Percentiles rank a stretch among this genome's conserved stretches.
Conservation (phyloP, 2,888 invertebrate species). For the Lithophane leautieri region DNA sequence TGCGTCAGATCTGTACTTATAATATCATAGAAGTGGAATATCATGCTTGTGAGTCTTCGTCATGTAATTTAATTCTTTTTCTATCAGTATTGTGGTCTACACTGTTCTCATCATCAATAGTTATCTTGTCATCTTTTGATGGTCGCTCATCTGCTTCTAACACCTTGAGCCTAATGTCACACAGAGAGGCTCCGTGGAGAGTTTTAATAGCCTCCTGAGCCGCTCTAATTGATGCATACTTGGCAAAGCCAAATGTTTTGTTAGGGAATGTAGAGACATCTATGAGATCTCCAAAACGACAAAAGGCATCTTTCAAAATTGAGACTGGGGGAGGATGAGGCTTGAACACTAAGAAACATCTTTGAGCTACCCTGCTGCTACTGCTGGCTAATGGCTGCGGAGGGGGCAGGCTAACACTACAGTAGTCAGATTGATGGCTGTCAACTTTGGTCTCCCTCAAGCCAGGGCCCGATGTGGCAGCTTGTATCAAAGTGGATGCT, state of each 20-base stretch:
- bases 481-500: slow-evolving; percentile 94
- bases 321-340: slow-evolving; percentile 93
- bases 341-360: slow-evolving; percentile 92
- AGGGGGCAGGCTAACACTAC: slow-evolving; percentile 93
- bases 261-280: slow-evolving; percentile 96
- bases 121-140: slow-evolving; percentile 70
- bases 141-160: slow-evolving; percentile 95
- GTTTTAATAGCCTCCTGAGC: slow-evolving; percentile 93
- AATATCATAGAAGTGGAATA: slow-evolving; percentile 29
- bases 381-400: slow-evolving; percentile 92
- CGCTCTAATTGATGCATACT: slow-evolving; percentile 94
- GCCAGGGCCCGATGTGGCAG: slow-evolving; percentile 83
- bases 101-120: slow-evolving; percentile 67
- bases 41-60: slow-evolving; percentile 55
- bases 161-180: slow-evolving; percentile 95
- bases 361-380: slow-evolving; percentile 91
- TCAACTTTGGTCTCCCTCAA: slow-evolving; percentile 66
- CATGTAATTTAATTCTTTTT: slow-evolving; percentile 78
- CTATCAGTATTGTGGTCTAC: slow-evolving; percentile 74
- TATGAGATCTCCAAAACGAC: slow-evolving; percentile 97
- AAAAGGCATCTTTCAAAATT: slow-evolving; percentile 95
- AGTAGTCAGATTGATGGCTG: slow-evolving; percentile 81
- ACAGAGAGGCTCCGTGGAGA: slow-evolving; percentile 95
- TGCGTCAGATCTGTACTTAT: slow-evolving; percentile 63
- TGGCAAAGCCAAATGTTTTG: slow-evolving; percentile 98